These are phyloP conservation scores for Actinopyga echinites DNA, from an alignment of 53 echinoderm and acorn worm species.

Conservation along the genomic window DNA sequence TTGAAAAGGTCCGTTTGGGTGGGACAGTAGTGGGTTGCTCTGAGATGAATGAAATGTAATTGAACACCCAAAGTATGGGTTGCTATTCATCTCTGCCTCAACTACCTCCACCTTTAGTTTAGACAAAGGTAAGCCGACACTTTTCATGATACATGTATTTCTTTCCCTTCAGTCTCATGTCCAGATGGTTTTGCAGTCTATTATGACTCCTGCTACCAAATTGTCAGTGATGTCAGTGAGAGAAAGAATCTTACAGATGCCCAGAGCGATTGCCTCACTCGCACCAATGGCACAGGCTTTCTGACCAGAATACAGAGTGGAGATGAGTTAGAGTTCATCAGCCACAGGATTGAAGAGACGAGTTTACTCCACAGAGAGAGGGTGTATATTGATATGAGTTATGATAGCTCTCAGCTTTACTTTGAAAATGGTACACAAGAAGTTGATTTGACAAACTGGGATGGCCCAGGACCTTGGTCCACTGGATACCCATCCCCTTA, in stretches of 20 bases:
- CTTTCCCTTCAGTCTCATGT: slow-evolving; percentile 55
- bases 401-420: slow-evolving; percentile 13
- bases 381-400: slow-evolving; percentile 54
- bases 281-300: slow-evolving; percentile 59
- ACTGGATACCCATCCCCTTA: slow-evolving; percentile 49
- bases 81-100: too few species aligned
- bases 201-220: slow-evolving; percentile 60
- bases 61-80: too few species aligned
- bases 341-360: slow-evolving; percentile 59
- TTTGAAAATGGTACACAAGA: slow-evolving; percentile 43
- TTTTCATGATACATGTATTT: background rate
- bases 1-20: too few species aligned
- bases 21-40: too few species aligned
- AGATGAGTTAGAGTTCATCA: slow-evolving; percentile 58
- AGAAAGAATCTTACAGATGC: slow-evolving; percentile 44
- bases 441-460: slow-evolving; percentile 53
- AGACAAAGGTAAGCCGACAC: too few species aligned
- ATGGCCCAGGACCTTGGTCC: slow-evolving; percentile 44
- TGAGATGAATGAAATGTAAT: too few species aligned
- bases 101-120: too few species aligned
- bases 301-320: slow-evolving; percentile 55
- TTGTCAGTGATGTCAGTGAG: slow-evolving; percentile 15
- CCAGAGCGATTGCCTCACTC: slow-evolving; percentile 32
- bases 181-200: slow-evolving; percentile 50
- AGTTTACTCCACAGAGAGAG: background rate